Conservation (phyloP, 2,888 invertebrate genomes). For the Quadroppia sp. region DNA sequence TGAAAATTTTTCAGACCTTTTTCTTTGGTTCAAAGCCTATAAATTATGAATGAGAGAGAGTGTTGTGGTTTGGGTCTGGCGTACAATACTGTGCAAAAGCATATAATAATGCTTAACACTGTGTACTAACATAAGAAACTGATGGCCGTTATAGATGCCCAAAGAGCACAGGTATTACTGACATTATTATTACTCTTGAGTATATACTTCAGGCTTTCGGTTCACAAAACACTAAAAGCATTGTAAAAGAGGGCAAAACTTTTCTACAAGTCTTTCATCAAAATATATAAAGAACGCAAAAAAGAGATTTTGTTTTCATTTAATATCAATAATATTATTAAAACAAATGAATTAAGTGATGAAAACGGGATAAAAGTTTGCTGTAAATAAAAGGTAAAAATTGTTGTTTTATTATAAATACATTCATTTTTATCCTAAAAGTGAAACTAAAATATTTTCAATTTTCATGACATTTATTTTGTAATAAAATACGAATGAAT, state of each 20-base stretch:
- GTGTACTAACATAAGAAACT: conserved; percentile 22
- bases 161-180: conserved; percentile 29
- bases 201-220: neutral
- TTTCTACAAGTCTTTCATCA: neutral
- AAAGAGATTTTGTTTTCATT: conserved; percentile 28
- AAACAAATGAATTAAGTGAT: neutral
- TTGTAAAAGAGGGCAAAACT: conserved; percentile 29
- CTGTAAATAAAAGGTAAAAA: too few species aligned
- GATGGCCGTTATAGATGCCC: conserved; percentile 18
- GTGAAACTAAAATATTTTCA: too few species aligned
- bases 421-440: too few species aligned
- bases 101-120: conserved; percentile 2
- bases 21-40: neutral
- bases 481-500: neutral
- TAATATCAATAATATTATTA: neutral
- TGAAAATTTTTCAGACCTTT: neutral
- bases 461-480: neutral
- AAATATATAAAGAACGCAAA: neutral
- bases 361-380: neutral
- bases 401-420: too few species aligned
- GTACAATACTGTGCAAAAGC: conserved; percentile 18
- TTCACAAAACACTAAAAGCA: conserved; percentile 7
- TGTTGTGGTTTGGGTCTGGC: conserved; percentile 5
- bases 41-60: conserved; percentile 29
- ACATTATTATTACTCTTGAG: conserved; percentile 16